Percentiles rank a stretch among this genome's conserved stretches.
Evolutionary conservation across 2,797 vertebrate species (phyloP).

Genomic region (Tapera naevia): DNA sequence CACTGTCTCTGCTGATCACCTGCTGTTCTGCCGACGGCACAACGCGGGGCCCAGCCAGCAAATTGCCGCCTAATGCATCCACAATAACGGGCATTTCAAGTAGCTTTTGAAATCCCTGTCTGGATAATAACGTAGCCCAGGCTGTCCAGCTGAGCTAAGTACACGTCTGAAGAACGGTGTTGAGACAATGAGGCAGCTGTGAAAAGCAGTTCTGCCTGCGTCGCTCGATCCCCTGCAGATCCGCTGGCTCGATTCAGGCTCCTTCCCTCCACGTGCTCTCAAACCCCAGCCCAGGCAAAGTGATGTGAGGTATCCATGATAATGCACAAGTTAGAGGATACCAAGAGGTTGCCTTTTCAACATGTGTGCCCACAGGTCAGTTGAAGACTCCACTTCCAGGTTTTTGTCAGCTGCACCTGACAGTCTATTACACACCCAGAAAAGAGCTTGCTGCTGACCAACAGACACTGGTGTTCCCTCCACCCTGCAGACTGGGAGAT

Average conservation of each 20-base stretch:
- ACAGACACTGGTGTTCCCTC: not conserved
- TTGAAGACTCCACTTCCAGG: not conserved
- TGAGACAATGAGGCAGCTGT: not conserved
- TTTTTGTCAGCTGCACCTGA: not conserved
- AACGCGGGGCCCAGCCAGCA: not conserved
- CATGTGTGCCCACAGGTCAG: not conserved
- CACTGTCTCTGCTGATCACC: fast-evolving
- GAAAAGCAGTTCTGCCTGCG: fast-evolving
- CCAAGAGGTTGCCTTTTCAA: fast-evolving
- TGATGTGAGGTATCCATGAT: not conserved
- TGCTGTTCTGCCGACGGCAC: not conserved
- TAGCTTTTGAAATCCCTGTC: not conserved
- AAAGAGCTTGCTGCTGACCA: not conserved
- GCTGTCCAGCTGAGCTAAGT: constrained; percentile 40
- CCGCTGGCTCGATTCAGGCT: not conserved
- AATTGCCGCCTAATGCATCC: not conserved
- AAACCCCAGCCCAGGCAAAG: not conserved
- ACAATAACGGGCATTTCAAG: constrained; percentile 34
- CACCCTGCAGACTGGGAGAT: not conserved
- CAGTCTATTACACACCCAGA: not conserved
- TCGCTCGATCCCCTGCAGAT: fast-evolving
- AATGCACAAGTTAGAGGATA: not conserved
- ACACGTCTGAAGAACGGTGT: not conserved
- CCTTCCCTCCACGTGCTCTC: fast-evolving
- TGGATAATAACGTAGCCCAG: constrained; percentile 24